Evolutionary conservation across 2,113 vertebrate species (phyloP).

Genomic region (Tragulus kanchil): DNA sequence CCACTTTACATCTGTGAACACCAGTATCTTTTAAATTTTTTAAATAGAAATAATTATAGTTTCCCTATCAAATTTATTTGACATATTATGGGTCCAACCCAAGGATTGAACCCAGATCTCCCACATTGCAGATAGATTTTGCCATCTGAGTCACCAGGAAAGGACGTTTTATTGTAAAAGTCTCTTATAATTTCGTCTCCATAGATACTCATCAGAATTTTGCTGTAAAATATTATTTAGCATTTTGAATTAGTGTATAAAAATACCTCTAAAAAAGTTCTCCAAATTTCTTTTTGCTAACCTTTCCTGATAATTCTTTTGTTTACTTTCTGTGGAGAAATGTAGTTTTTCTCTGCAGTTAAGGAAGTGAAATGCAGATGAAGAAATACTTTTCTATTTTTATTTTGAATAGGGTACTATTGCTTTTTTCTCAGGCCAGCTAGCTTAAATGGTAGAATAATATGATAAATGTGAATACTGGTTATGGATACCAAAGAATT

Average conservation of each 20-base stretch:
- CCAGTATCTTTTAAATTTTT: not conserved
- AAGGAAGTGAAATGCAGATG: not conserved
- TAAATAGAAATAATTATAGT: constrained; percentile 19
- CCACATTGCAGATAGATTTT: not conserved
- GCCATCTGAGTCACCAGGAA: not conserved
- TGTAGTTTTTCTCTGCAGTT: not conserved
- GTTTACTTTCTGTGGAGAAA: constrained; percentile 45
- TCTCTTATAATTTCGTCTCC: not conserved
- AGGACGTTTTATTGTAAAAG: not conserved
- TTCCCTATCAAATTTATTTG: not conserved
- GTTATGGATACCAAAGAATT: not conserved
- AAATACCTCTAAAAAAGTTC: constrained; percentile 60
- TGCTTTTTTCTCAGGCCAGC: not conserved
- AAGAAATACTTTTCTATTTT: not conserved
- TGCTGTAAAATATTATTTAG: constrained; percentile 69
- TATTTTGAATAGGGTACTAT: not conserved
- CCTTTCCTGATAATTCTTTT: constrained; percentile 68
- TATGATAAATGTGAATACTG: not conserved
- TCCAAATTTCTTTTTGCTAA: constrained; percentile 65
- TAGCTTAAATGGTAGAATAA: not conserved
- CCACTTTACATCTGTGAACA: not conserved
- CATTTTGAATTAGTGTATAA: constrained; percentile 35
- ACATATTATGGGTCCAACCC: too few species aligned
- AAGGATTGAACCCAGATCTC: not conserved
- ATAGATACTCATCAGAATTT: constrained; percentile 9